Base-by-base conservation (phyloP, 2,113 vertebrate species). In the Panthera uncia region DNA sequence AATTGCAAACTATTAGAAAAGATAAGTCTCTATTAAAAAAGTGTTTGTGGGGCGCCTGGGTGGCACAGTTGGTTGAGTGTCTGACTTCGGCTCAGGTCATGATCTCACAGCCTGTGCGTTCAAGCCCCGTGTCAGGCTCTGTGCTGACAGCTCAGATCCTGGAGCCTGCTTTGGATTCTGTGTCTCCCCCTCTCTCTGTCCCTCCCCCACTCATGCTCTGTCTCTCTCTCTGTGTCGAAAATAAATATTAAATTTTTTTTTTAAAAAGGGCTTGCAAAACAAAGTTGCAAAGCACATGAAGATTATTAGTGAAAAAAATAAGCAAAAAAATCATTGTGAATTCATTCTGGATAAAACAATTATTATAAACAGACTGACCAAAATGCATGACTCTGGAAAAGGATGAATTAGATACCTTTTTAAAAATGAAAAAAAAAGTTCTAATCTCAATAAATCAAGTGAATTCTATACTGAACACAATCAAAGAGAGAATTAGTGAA, bases 1-100 rank as follows among this genome's bases (percentile, higher is more conserved):
- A 94, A 92, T 52, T 82, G 27, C 21, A 95, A 80, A 74, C 71
- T 83, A 61, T 48, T 86, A 66, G n/a, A 95, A 96, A 85, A 95
- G 14, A n/a, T 41, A 93, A 83, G 23, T 13, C 12, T 78, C 48
- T 9, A 25, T 73, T 86, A 10, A 68, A 94, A 95, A 45, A 45
- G 45, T 45, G 45, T 45, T 45, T 45, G 8, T 45, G 45, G 45
- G 45, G 45, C 8, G 1, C 45, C 45, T 45, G 45, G 7, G 45
- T 45, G 45, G 8, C 45, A 45, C 8, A 45, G 45, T 45, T 0
- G 45, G 45, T 45, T 45, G 45, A 45, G 1, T 45, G 45, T 45
- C 45, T 45, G 45, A 45, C 45, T 45, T 45, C 8, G 45, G 45
- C 45, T 45, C 45, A 45, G 45, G 1, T 45, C 45, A 45, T 9